Base-by-base conservation (phyloP, 2,797 vertebrate species). In the Taeniopygia guttata region DNA sequence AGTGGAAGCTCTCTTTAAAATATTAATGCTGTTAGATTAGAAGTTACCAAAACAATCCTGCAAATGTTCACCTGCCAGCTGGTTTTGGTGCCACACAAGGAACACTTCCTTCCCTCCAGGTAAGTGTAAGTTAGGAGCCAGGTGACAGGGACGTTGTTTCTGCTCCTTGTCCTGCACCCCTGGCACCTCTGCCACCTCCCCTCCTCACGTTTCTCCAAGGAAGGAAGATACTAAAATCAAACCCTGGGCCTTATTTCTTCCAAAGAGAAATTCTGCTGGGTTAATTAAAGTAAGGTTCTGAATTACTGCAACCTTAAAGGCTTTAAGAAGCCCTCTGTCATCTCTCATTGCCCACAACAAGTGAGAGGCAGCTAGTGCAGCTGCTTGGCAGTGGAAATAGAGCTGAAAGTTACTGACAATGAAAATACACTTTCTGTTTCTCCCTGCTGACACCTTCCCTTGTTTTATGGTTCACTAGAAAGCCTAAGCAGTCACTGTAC, bases 1-100 rank as follows among this genome's bases (percentile, higher is more conserved):
- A 81, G 69, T 89, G 73, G 69, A 78, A 91, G 26, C 34, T 43
- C 36, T 5, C 36, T 92, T 78, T 87, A 59, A 87, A 87, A 89
- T 59, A 32, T 30, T 70, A 20, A 52, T 75, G 62, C 46, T 54
- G 36, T 93, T 89, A 26, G 1, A 3, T 32, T 40, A 0, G 23
- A 29, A 30, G 16, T 78, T 89, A 55, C 1, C 0, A 5, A 73
- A 90, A 79, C 48, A 58, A 12, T 54, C 54, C 29, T 29, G 32
- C 20, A 15, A 38, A 17, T 0, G 1, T 38, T 82, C 46, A 25
- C 27, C 49, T 75, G 42, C 0, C 4, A 23, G 73, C 8, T 80
- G 30, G 16, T 21, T 42, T 64, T 52, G 8, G 4, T 69, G 51
- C 23, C 62, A 8, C 56, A 4, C 20, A 13, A 38, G 12, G 55